phyloP scores from a whole-genome alignment of 2,888 invertebrate genomes.

The Eucera pruinosa region DNA sequence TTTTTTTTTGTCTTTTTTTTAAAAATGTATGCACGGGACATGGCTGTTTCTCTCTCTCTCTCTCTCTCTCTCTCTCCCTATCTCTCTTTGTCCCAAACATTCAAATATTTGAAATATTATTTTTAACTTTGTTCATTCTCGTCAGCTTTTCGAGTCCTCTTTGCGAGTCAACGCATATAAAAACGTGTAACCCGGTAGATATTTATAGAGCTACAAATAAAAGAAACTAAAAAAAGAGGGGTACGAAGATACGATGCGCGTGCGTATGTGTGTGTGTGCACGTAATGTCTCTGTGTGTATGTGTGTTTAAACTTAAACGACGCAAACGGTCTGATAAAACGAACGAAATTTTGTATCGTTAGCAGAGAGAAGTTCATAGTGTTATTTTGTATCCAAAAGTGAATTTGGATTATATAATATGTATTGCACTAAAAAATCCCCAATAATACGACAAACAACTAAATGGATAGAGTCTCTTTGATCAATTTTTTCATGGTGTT shows the following conservation, averaged over 20 bases:
- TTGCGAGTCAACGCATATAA: slow-evolving; percentile 19
- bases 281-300: too few species aligned
- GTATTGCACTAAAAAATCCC: slow-evolving; percentile 26
- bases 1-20: too few species aligned
- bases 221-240: not conserved
- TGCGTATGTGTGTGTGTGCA: too few species aligned
- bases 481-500: slow-evolving; percentile 96
- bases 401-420: slow-evolving; percentile 22
- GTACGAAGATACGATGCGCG: not conserved
- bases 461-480: slow-evolving; percentile 93
- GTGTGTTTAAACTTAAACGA: not conserved
- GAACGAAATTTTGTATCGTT: too few species aligned
- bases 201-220: slow-evolving; percentile 3
- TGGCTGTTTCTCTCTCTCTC: not conserved
- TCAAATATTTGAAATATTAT: slow-evolving; percentile 6
- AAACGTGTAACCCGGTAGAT: not conserved
- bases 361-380: slow-evolving; percentile 15
- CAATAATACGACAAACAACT: slow-evolving; percentile 73
- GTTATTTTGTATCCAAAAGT: slow-evolving; percentile 14
- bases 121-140: slow-evolving; percentile 1
- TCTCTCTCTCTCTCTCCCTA: too few species aligned
- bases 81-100: too few species aligned
- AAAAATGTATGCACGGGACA: slow-evolving; percentile 4
- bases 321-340: too few species aligned
- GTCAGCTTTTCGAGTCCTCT: slow-evolving; percentile 1